Percentiles rank a stretch among this genome's conserved stretches.
These are phyloP conservation scores for Stictonetta naevosa DNA, from an alignment of 2,113 vertebrate genomes.

Conservation along the genomic window DNA sequence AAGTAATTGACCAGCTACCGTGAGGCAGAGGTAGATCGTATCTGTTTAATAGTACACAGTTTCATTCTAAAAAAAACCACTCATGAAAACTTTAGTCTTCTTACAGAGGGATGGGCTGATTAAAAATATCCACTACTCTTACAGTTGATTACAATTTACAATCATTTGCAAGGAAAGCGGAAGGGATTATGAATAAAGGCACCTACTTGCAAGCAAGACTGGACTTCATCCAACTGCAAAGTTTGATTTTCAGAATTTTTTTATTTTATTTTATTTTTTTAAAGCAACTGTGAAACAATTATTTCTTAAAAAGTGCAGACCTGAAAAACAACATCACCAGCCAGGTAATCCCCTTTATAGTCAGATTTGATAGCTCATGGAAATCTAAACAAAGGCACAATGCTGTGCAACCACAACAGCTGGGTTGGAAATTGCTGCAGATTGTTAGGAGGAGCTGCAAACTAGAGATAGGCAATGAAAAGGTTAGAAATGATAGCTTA, in stretches of 20 bases:
- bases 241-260: conserved; percentile 3
- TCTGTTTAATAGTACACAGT: background rate
- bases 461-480: conserved; percentile 76
- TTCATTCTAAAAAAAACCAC: background rate
- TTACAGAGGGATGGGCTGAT: background rate
- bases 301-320: conserved; percentile 48
- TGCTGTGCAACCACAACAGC: conserved; percentile 66
- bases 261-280: background rate
- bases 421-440: conserved; percentile 75
- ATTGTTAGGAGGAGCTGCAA: conserved; percentile 78
- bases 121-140: background rate
- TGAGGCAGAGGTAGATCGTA: background rate
- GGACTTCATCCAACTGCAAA: background rate
- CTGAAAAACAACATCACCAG: conserved; percentile 53
- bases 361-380: conserved; percentile 61
- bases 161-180: background rate
- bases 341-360: conserved; percentile 77
- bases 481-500: conserved; percentile 80
- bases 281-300: conserved; percentile 12
- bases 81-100: background rate
- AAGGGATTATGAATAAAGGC: background rate
- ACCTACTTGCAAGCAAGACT: background rate
- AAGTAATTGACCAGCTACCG: background rate
- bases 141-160: background rate
- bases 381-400: conserved; percentile 70